A percentile compares a stretch with the other conserved stretches of the same genome.
Conservation (phyloP, 1,140 invertebrate genomes). For the Drosophila mayri region DNA sequence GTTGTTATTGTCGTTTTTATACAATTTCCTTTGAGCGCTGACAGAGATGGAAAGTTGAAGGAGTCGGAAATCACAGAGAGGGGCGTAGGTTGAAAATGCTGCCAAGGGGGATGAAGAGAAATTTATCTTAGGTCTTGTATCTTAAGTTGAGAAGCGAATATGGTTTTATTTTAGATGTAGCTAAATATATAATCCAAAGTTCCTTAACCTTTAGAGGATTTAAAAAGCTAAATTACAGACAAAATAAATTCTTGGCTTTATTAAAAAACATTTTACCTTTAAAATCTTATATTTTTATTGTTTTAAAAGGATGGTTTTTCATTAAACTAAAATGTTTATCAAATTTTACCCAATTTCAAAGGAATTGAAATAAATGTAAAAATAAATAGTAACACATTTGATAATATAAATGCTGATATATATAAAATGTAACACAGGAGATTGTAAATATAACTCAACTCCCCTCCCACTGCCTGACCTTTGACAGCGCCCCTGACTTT, state of each 20-base stretch:
- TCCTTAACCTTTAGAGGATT: too few species aligned
- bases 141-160: too few species aligned
- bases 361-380: too few species aligned
- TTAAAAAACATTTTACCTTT: too few species aligned
- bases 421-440: neutral
- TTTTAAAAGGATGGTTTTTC: too few species aligned
- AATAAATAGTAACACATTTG: neutral
- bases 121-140: neutral
- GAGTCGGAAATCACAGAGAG: constrained; percentile 15
- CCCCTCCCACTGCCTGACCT: constrained; percentile 17
- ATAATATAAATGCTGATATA: neutral
- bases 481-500: constrained; percentile 30
- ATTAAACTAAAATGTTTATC: too few species aligned
- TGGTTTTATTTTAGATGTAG: too few species aligned
- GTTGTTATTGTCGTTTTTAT: constrained; percentile 35
- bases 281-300: too few species aligned
- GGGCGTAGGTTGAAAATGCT: constrained; percentile 12
- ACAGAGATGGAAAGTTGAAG: constrained; percentile 50
- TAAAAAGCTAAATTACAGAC: too few species aligned
- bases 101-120: neutral
- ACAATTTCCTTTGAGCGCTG: constrained; percentile 44
- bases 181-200: too few species aligned
- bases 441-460: neutral
- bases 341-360: too few species aligned
- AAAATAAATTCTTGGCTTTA: too few species aligned